Percentiles rank a stretch among this genome's conserved stretches.
These are phyloP conservation scores for Frankliniella fusca DNA, from an alignment of 2,888 invertebrate species.

Conservation along the genomic window DNA sequence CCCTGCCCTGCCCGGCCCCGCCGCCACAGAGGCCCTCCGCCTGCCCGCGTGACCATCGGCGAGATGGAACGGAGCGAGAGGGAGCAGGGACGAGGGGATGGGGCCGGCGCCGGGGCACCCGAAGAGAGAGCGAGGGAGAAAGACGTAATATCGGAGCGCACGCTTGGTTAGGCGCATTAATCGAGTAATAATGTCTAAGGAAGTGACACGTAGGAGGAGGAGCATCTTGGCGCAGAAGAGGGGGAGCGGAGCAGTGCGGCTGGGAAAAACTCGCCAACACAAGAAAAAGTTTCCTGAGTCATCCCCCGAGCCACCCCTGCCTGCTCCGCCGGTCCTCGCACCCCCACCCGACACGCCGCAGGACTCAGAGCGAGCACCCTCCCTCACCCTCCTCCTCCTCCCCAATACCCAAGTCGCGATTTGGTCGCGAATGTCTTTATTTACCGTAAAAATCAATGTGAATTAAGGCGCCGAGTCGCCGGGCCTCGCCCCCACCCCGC, in stretches of 20 bases:
- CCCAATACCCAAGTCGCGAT: too few relatives aligned
- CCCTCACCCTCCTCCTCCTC: background rate
- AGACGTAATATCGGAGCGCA: slow-evolving; percentile 13
- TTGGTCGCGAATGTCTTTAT: background rate
- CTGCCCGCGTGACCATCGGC: too few relatives aligned
- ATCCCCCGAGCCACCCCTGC: background rate
- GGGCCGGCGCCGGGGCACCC: too few relatives aligned
- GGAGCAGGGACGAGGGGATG: background rate
- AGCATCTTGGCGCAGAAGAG: background rate
- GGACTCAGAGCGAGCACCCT: background rate
- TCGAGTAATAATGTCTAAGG: slow-evolving; percentile 15
- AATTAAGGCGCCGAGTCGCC: too few relatives aligned
- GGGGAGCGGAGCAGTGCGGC: background rate
- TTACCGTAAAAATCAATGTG: background rate
- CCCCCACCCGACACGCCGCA: background rate
- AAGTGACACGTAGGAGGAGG: slow-evolving; percentile 13
- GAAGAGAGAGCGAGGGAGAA: background rate
- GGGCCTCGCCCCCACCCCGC: too few relatives aligned
- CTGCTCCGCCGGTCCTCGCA: too few relatives aligned
- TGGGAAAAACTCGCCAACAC: background rate
- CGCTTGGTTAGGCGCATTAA: slow-evolving; percentile 26
- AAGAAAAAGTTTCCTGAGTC: slow-evolving; percentile 15
- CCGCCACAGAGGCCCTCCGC: too few relatives aligned
- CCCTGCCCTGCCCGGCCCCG: too few relatives aligned
- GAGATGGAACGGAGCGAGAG: too few relatives aligned